Evolutionary conservation across 2,113 vertebrate species (phyloP).

Genomic region (Choloepus hoffmanni): DNA sequence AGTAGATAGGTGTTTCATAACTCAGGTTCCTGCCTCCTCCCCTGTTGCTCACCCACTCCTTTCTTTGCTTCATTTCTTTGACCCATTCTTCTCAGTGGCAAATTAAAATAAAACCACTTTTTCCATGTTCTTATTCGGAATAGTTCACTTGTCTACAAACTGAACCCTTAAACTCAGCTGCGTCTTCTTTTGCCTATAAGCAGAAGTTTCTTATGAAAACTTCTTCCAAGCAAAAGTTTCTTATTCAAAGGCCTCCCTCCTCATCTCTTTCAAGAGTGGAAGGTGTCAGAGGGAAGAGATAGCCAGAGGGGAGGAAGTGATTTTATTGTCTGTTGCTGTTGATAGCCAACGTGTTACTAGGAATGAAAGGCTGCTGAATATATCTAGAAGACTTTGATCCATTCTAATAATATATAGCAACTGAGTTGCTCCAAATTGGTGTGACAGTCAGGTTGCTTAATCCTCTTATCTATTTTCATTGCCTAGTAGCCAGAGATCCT

Average conservation of each 20-base stretch:
- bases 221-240: not conserved
- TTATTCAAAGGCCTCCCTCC: not conserved
- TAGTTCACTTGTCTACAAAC: not conserved
- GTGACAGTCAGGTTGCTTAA: not conserved
- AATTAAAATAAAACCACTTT: not conserved
- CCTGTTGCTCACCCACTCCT: not conserved
- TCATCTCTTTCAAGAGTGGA: not conserved
- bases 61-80: slow-evolving; percentile 14
- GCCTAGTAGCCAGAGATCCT: not conserved
- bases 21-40: not conserved
- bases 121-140: not conserved
- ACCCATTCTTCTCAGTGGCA: not conserved
- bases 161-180: not conserved
- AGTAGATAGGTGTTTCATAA: not conserved
- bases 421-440: not conserved
- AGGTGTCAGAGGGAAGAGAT: not conserved
- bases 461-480: not conserved
- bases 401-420: not conserved
- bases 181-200: not conserved
- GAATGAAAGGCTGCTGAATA: not conserved
- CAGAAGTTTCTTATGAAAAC: not conserved
- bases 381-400: not conserved
- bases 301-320: not conserved
- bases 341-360: not conserved
- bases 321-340: not conserved